A percentile compares a stretch with the other conserved stretches of the same genome.
These are phyloP conservation scores for Chaetorhynchus papuensis DNA, from an alignment of 2,113 vertebrate genomes.

Conservation along the genomic window DNA sequence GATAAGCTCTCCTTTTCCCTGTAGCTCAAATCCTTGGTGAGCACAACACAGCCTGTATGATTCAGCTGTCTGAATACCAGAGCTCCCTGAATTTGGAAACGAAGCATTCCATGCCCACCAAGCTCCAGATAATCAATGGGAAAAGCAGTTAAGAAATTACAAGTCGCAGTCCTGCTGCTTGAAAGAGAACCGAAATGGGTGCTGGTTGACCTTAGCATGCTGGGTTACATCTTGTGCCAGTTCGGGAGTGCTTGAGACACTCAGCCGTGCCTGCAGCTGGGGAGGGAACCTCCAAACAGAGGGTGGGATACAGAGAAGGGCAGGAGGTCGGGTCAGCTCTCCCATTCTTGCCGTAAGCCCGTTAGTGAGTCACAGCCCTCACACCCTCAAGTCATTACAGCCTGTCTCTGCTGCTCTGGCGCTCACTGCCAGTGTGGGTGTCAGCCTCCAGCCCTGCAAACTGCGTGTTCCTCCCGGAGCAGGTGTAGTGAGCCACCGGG, in stretches of 20 bases:
- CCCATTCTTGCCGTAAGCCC: neutral
- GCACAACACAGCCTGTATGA: neutral
- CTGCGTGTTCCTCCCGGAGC: accelerated
- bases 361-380: neutral
- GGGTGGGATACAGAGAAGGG: neutral
- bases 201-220: neutral
- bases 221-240: neutral
- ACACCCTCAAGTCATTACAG: neutral
- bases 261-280: neutral
- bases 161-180: neutral
- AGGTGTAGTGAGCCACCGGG: accelerated
- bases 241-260: neutral
- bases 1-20: neutral
- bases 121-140: neutral
- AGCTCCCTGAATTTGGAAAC: neutral
- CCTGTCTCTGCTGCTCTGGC: neutral
- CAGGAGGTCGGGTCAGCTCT: neutral
- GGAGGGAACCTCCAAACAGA: neutral
- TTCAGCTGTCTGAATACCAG: neutral
- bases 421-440: neutral
- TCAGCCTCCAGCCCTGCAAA: neutral
- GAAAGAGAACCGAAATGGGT: neutral
- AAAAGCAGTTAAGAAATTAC: neutral
- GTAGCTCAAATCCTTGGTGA: neutral
- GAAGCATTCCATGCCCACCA: neutral